Evolutionary conservation across 2,888 invertebrate genomes (phyloP).

Genomic region (Metalampra italica): DNA sequence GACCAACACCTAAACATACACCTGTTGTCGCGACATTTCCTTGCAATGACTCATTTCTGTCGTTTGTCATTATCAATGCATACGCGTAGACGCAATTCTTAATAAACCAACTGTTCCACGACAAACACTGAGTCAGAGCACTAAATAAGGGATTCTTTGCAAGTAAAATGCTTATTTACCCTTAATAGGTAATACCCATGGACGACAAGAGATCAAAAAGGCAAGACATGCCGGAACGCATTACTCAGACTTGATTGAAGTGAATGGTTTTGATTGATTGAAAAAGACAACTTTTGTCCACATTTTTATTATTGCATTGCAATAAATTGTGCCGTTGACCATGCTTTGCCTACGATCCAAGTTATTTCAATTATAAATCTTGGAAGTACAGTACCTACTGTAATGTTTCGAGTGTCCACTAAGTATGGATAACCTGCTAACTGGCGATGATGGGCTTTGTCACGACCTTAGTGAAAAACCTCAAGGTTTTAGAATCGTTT

Average conservation of each 20-base stretch:
- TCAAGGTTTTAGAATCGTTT: too few relatives aligned
- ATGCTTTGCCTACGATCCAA: not conserved
- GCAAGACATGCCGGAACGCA: slow-evolving; percentile 64
- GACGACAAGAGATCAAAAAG: slow-evolving; percentile 46
- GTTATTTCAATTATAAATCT: not conserved
- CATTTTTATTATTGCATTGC: not conserved
- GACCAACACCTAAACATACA: slow-evolving; percentile 42
- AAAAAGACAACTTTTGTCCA: slow-evolving; percentile 12
- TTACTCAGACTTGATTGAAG: slow-evolving; percentile 26
- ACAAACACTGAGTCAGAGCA: slow-evolving; percentile 54
- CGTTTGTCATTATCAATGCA: slow-evolving; percentile 35
- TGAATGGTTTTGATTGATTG: slow-evolving; percentile 35
- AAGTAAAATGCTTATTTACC: slow-evolving; percentile 57
- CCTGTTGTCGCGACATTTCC: slow-evolving; percentile 57
- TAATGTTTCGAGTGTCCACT: too few relatives aligned
- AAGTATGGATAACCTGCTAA: too few relatives aligned
- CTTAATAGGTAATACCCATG: slow-evolving; percentile 54
- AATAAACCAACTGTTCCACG: slow-evolving; percentile 44
- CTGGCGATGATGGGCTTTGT: too few relatives aligned
- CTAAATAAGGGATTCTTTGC: slow-evolving; percentile 68
- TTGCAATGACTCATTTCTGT: slow-evolving; percentile 48
- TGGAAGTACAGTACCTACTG: too few relatives aligned
- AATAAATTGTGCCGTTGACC: not conserved
- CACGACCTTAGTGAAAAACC: too few relatives aligned
- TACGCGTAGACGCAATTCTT: slow-evolving; percentile 27